Base-by-base conservation (phyloP, 2,888 invertebrate genomes). In the Choreutis nemorana region DNA sequence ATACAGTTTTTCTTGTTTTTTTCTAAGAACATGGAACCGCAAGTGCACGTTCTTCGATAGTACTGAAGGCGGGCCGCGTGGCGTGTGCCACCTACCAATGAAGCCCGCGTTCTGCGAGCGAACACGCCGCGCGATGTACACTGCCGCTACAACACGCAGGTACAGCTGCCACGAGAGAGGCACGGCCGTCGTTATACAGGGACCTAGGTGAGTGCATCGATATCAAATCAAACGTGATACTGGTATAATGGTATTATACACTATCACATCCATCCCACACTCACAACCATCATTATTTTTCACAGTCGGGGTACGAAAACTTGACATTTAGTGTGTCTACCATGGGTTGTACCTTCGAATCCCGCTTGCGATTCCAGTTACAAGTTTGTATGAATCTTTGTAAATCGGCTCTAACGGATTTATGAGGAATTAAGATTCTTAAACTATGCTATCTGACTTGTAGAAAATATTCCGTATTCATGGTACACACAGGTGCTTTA, bases 61-160 rank as follows among this genome's bases (percentile, higher is more conserved):
- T 20, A 64, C 66, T 0, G 50, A 45, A 3, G 90, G 90, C 1
- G 83, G 81, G 2, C 84, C 86, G 0, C 58, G 60, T 29, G 96
- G 97, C 10, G 91, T 98, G 5, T 92, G 94, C 45, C 97, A 99
- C 61, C 68, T 97, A 37, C 96, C 96, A 0, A 92, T 97, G 91
- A 86, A 87, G 47, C 92, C 94, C 6, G 90, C 95, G 0, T 98
- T 92, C 70, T 92, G 93, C 65, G 79, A 83, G 36, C 79, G 80
- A 15, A 88, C 91, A 0, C 80, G 95, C 6, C 54, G 84, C 35
- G 68, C 91, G 3, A 56, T 98, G 4, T 58, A 86, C 4, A 60
- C 81, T 13, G 85, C 89, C 1, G 90, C 90, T 0, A 64, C 77
- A 27, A 80, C 84, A n/a, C 53, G 88, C 2, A 78, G 78, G 0